phyloP scores from a whole-genome alignment of 2,797 vertebrate genomes.

The Limosa lapponica region DNA sequence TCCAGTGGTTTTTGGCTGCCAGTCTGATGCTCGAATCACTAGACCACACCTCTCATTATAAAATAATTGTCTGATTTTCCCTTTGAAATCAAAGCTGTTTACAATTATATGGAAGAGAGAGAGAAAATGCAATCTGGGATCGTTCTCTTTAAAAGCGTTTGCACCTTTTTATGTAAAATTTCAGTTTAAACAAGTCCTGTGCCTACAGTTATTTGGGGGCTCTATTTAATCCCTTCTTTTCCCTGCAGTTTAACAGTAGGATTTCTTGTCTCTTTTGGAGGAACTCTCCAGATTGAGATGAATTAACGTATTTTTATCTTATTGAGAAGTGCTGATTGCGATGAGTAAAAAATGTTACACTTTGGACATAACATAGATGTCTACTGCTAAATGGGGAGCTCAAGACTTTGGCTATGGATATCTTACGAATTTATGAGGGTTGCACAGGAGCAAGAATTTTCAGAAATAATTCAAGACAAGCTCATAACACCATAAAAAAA shows the following conservation, averaged over 20 bases:
- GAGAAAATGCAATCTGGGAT: conserved; percentile 51
- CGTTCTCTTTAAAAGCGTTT: conserved; percentile 41
- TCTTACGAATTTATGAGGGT: neutral
- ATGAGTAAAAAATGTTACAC: neutral
- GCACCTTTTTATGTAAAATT: conserved; percentile 54
- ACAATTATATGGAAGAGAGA: conserved; percentile 62
- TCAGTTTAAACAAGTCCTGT: neutral
- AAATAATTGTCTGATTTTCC: conserved; percentile 66
- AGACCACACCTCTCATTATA: conserved; percentile 68
- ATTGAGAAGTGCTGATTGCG: neutral
- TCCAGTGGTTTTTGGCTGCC: conserved; percentile 57
- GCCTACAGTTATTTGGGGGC: neutral
- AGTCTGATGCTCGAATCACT: conserved; percentile 47
- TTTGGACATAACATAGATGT: neutral
- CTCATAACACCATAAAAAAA: neutral
- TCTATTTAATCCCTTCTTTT: neutral
- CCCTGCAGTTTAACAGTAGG: neutral
- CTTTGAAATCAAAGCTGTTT: conserved; percentile 74
- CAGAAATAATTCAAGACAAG: neutral
- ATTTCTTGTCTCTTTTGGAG: neutral
- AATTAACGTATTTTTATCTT: neutral
- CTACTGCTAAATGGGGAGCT: neutral
- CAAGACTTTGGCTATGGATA: neutral
- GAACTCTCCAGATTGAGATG: neutral
- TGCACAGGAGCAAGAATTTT: neutral